phyloP scores from a whole-genome alignment of 2,888 invertebrate genomes.

The Bombylius discolor region DNA sequence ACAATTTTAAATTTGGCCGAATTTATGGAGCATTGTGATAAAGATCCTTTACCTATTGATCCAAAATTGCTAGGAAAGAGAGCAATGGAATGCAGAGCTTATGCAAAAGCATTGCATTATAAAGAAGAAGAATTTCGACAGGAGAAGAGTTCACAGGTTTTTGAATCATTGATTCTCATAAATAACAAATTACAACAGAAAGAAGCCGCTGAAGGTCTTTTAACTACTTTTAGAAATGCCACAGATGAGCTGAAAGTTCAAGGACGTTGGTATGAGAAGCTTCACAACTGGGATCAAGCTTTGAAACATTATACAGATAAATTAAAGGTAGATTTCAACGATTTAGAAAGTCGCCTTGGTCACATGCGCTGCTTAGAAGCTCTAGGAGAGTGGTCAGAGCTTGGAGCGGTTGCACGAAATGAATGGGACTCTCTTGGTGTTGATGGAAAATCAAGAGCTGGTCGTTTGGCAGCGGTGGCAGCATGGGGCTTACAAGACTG shows the following conservation, averaged over 20 bases:
- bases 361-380: conserved; percentile 94
- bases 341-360: conserved; percentile 73
- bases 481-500: conserved; percentile 94
- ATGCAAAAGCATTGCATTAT: conserved; percentile 50
- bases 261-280: conserved; percentile 96
- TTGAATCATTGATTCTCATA: conserved; percentile 88
- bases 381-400: conserved; percentile 86
- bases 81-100: conserved; percentile 85
- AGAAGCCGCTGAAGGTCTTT: conserved; percentile 88
- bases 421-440: conserved; percentile 58
- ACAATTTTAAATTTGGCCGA: conserved; percentile 94
- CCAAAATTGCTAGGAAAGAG: conserved; percentile 77
- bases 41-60: conserved; percentile 83
- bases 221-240: conserved; percentile 66
- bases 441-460: conserved; percentile 53
- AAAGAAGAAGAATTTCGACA: conserved; percentile 87
- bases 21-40: conserved; percentile 99
- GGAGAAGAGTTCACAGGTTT: conserved; percentile 63
- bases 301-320: conserved; percentile 73
- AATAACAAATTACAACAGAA: conserved; percentile 98
- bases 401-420: conserved; percentile 66
- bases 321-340: conserved; percentile 47
- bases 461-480: conserved; percentile 84
- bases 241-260: conserved; percentile 48
- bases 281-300: conserved; percentile 98